Evolutionary conservation across 2,113 vertebrate species (phyloP).

Genomic region (Petrocephalus zakoni): DNA sequence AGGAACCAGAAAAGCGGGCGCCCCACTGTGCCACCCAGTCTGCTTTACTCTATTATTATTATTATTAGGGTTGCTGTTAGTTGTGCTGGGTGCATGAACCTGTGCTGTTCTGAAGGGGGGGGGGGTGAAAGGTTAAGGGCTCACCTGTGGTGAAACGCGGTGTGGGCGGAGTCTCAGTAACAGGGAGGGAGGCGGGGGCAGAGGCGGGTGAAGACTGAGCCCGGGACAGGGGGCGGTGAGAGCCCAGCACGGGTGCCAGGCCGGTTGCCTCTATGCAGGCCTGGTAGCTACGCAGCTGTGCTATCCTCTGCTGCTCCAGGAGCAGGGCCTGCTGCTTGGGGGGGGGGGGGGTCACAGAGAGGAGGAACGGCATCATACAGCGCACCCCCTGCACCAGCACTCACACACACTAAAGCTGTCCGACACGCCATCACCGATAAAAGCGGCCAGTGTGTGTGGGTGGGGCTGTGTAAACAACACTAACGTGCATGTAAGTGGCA

Average conservation of each 20-base stretch:
- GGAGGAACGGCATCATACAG: background rate
- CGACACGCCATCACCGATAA: background rate
- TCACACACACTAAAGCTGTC: background rate
- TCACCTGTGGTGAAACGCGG: conserved; percentile 91
- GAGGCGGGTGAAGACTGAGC: conserved; percentile 92
- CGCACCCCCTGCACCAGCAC: background rate
- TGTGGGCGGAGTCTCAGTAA: conserved; percentile 78
- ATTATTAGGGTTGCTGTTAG: background rate
- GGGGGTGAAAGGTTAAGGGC: background rate
- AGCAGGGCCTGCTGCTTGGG: conserved; percentile 79
- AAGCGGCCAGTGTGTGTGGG: no score
- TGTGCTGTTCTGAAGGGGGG: background rate
- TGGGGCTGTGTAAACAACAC: background rate
- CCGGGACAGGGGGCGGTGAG: conserved; percentile 86
- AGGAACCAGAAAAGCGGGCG: background rate
- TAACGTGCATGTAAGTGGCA: no score
- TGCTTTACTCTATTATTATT: background rate
- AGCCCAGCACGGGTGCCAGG: conserved; percentile 69
- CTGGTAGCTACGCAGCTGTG: conserved; percentile 91
- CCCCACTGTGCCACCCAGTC: background rate
- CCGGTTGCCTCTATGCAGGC: conserved; percentile 87
- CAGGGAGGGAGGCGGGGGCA: conserved; percentile 80
- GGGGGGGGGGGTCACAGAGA: background rate
- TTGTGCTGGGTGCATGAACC: background rate
- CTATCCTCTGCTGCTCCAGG: conserved; percentile 93